These are phyloP conservation scores for Molothrus ater DNA, from an alignment of 2,797 vertebrate genomes.

Conservation along the genomic window DNA sequence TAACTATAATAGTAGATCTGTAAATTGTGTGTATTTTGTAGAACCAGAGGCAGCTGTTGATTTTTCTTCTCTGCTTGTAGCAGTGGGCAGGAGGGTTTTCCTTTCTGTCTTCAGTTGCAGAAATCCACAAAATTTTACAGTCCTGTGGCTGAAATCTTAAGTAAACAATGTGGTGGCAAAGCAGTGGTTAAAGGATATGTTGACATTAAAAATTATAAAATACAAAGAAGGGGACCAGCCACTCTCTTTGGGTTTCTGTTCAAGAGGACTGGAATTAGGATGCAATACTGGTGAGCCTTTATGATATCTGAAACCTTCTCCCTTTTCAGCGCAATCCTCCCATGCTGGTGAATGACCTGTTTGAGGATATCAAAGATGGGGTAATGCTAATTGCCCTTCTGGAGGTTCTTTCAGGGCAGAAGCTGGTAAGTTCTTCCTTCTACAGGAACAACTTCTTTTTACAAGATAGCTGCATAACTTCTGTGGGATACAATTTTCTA, in stretches of 20 bases:
- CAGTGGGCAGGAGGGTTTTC: background rate
- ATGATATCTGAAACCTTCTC: background rate
- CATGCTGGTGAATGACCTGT: slow-evolving; percentile 89
- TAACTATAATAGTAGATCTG: rapidly evolving
- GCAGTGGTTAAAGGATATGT: background rate
- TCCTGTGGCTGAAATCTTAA: background rate
- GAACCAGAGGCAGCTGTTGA: background rate
- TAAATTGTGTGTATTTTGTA: rapidly evolving
- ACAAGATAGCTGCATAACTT: background rate
- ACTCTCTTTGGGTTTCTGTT: background rate
- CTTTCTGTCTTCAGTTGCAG: background rate
- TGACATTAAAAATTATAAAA: background rate
- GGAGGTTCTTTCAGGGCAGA: slow-evolving; percentile 95
- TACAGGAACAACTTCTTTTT: background rate
- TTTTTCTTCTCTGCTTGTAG: background rate
- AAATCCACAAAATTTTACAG: background rate
- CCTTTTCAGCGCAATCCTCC: slow-evolving; percentile 85
- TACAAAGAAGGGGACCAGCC: background rate
- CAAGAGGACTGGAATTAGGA: background rate
- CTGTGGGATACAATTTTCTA: background rate
- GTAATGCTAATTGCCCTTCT: slow-evolving; percentile 91
- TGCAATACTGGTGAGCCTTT: background rate
- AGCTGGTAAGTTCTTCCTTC: slow-evolving; percentile 83
- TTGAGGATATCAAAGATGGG: slow-evolving; percentile 98
- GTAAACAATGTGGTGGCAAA: background rate